A percentile compares a stretch with the other conserved stretches of the same genome.
These are phyloP conservation scores for Dasyurus viverrinus DNA, from an alignment of 2,113 vertebrate genomes.

Conservation along the genomic window DNA sequence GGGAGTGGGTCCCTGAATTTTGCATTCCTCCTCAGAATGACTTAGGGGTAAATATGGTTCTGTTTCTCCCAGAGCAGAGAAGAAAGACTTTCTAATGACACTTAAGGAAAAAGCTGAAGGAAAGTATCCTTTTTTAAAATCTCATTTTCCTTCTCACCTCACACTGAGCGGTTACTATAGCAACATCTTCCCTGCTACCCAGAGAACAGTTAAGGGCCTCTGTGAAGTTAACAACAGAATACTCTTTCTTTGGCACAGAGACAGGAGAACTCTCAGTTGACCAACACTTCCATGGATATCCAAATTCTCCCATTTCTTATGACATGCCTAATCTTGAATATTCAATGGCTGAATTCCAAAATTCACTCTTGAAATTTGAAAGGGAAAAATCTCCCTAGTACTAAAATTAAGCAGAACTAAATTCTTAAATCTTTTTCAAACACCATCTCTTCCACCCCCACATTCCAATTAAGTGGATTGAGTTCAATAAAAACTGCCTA, in stretches of 20 bases:
- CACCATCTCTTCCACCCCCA: background rate
- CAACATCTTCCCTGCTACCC: conserved; percentile 57
- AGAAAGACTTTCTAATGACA: conserved; percentile 61
- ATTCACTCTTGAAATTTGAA: background rate
- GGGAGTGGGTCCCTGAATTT: background rate
- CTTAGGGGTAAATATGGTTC: conserved; percentile 4
- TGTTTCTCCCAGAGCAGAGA: conserved; percentile 12
- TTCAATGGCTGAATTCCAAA: conserved; percentile 42
- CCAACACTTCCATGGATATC: conserved; percentile 46
- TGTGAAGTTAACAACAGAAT: conserved; percentile 31
- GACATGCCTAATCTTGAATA: background rate
- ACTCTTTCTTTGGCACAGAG: conserved; percentile 42
- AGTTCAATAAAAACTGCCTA: background rate
- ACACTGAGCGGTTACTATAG: conserved; percentile 72
- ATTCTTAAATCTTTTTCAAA: conserved; percentile 22
- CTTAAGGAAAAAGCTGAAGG: conserved; percentile 53
- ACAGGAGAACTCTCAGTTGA: conserved; percentile 52
- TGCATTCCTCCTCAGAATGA: background rate
- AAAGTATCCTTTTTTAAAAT: conserved; percentile 60
- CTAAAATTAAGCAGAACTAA: background rate
- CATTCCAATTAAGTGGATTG: background rate
- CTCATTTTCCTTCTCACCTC: conserved; percentile 66
- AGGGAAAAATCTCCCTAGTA: background rate
- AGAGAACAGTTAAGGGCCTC: conserved; percentile 39
- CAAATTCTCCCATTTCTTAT: conserved; percentile 25